A percentile compares a stretch with the other conserved stretches of the same genome.
Conservation (phyloP, 2,113 vertebrate species). For the Channa maculata region DNA sequence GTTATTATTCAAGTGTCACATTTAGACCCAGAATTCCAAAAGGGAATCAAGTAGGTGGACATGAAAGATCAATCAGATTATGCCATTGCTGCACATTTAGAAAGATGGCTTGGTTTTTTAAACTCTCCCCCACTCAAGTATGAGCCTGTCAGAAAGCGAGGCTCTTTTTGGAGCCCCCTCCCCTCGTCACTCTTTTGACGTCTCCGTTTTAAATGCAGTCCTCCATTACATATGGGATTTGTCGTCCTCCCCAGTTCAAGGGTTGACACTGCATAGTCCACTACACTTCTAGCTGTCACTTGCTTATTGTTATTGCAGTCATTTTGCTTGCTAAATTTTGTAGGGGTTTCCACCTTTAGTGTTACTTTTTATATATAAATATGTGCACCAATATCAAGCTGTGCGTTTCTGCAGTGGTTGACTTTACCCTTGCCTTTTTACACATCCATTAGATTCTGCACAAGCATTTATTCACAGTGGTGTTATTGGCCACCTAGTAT, state of each 20-base stretch:
- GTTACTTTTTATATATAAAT: background rate
- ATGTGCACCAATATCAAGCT: too few relatives aligned
- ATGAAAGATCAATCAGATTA: conserved; percentile 57
- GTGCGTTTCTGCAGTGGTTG: background rate
- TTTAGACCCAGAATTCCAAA: conserved; percentile 11
- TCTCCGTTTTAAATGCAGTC: conserved; percentile 68
- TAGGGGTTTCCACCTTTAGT: background rate
- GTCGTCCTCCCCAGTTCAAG: conserved; percentile 54
- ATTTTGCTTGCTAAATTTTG: background rate
- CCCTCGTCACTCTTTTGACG: conserved; percentile 60
- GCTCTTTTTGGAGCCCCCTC: conserved; percentile 64
- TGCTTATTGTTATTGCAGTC: background rate
- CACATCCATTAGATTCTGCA: background rate
- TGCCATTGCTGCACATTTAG: conserved; percentile 52
- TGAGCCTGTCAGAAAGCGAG: conserved; percentile 68
- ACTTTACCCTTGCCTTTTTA: conserved; percentile 3
- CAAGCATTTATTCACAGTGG: background rate
- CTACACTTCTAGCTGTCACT: conserved; percentile 4
- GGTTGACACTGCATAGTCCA: conserved; percentile 47
- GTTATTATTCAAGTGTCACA: conserved; percentile 16
- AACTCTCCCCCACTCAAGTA: conserved; percentile 73
- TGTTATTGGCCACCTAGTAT: background rate
- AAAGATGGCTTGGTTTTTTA: conserved; percentile 64
- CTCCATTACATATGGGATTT: conserved; percentile 68
- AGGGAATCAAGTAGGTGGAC: conserved; percentile 23